Evolutionary conservation across 2,113 vertebrate genomes (phyloP), one percentile per base, ranked within the genome.

Genomic region (Corythornis vintsioides): DNA sequence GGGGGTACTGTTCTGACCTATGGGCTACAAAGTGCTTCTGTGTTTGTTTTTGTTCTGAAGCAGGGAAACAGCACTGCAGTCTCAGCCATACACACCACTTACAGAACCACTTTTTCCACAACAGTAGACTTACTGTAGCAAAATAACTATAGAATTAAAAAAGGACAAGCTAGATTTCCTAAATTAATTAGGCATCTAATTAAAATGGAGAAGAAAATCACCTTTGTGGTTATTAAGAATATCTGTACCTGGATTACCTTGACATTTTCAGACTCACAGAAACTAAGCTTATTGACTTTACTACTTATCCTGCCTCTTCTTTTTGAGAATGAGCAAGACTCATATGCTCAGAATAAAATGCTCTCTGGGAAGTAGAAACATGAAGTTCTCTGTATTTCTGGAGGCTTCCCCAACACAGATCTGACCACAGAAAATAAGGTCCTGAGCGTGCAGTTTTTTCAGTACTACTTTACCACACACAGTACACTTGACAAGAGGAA

Each of bases 131-230:
- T 73, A 45, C 9, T 65, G 21, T 12, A 53, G 38, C 47, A 83
- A 83, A 86, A 79, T n/a, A 35, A 59, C 9, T 50, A 7, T 25
- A 38, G 11, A 79, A 60, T 83, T 57, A 29, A 55, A 86, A 79
- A 89, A 15, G 31, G 38, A 76, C 22, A 70, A 66, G 40, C 20
- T 43, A 59, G 53, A 78, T 85, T 84, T 87, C 28, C 31, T 66
- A 59, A 63, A 85, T 79, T 61, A 94, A 92, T 72, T 89, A 93
- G 81, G 48, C 69, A 59, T 47, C 17, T 60, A 91, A 89, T 53
- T 82, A 86, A 64, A 56, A 11, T 26, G 28, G 16, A 61, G 22
- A 79, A 67, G 24, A 48, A 83, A 75, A 72, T 56, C 15, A 71
- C 4, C 10, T 76, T 60, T 2, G 0, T 20, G 38, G 47, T 78